phyloP scores from a whole-genome alignment of 2,797 vertebrate species.

The Gephyroberyx darwinii region DNA sequence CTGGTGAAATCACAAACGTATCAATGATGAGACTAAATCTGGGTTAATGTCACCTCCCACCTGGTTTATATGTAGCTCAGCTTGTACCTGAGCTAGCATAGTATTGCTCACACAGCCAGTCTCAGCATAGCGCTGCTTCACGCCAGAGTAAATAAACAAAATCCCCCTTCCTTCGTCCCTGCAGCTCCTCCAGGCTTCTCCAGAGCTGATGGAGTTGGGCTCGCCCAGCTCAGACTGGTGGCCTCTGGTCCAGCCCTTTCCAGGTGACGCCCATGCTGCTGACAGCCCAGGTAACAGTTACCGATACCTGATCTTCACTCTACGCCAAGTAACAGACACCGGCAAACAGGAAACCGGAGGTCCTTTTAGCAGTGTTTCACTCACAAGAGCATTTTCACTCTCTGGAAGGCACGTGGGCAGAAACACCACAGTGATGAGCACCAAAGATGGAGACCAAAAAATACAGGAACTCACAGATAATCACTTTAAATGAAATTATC shows the following conservation, averaged over 20 bases:
- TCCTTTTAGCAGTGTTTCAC: too few species aligned
- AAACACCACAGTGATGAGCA: too few species aligned
- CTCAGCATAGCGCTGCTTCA: too few species aligned
- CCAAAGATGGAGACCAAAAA: too few species aligned
- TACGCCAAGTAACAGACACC: neutral
- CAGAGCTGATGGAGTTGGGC: slow-evolving; percentile 83
- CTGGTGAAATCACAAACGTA: neutral
- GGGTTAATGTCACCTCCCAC: neutral
- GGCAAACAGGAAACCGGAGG: neutral
- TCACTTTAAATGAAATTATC: too few species aligned
- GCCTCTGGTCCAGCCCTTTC: slow-evolving; percentile 70
- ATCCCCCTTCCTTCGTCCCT: slow-evolving; percentile 23
- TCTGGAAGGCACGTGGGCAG: too few species aligned
- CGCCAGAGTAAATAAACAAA: neutral
- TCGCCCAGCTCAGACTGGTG: slow-evolving; percentile 81
- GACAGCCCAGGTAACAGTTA: slow-evolving; percentile 80
- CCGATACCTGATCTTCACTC: neutral
- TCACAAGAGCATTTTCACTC: too few species aligned
- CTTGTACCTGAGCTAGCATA: too few species aligned
- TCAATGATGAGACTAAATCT: neutral
- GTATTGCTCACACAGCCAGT: neutral
- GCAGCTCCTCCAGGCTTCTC: slow-evolving; percentile 88
- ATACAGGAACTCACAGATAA: too few species aligned
- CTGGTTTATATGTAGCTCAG: neutral
- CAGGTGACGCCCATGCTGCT: slow-evolving; percentile 62